These are phyloP conservation scores for Melanotus villosus DNA, from an alignment of 2,888 invertebrate genomes.

Conservation along the genomic window DNA sequence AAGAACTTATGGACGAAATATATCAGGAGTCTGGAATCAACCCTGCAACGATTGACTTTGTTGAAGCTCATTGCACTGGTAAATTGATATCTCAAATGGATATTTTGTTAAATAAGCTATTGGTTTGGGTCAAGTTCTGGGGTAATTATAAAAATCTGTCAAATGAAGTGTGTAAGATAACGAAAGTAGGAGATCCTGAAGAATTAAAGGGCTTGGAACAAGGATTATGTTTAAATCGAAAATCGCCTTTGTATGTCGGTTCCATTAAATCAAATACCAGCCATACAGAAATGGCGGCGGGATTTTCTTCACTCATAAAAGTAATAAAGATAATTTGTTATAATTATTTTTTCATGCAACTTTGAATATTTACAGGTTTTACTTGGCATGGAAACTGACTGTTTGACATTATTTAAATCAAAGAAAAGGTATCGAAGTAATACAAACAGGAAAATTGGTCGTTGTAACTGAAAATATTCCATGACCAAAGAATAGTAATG, in stretches of 20 bases:
- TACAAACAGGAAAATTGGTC: constrained; percentile 73
- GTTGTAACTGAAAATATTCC: constrained; percentile 80
- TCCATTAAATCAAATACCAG: constrained; percentile 96
- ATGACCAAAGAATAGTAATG: background rate
- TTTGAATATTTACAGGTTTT: constrained; percentile 74
- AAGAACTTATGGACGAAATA: too few species aligned
- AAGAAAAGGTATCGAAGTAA: constrained; percentile 71
- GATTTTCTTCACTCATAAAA: constrained; percentile 68
- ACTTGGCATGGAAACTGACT: constrained; percentile 81
- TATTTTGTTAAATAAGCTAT: too few species aligned
- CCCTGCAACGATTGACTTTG: too few species aligned
- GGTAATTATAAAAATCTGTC: too few species aligned
- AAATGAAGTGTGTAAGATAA: too few species aligned
- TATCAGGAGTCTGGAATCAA: too few species aligned
- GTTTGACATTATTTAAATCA: constrained; percentile 76
- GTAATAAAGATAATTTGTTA: too few species aligned
- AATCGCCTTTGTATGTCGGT: constrained; percentile 85
- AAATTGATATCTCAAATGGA: too few species aligned
- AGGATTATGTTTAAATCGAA: constrained; percentile 84
- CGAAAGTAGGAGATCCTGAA: constrained; percentile 91
- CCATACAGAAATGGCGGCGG: constrained; percentile 90
- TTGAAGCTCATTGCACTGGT: too few species aligned
- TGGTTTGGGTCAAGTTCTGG: too few species aligned
- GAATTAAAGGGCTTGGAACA: constrained; percentile 88
- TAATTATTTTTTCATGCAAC: too few species aligned